Percentiles rank a stretch among this genome's conserved stretches.
These are phyloP conservation scores for Chymomyza fuscimana DNA, from an alignment of 2,888 invertebrate species.

Conservation along the genomic window DNA sequence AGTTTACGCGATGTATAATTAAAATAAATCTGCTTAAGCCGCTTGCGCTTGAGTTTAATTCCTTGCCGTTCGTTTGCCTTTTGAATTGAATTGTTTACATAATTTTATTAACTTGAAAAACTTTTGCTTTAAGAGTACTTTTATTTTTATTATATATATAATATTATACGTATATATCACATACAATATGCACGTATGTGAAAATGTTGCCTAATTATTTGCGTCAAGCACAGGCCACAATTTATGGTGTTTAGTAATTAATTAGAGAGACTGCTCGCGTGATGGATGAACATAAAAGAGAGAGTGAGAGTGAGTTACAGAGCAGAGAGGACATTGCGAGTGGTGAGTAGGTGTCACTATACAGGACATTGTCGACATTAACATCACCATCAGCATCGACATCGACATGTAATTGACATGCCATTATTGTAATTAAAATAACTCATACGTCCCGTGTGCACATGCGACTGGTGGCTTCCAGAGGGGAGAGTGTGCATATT, in stretches of 20 bases:
- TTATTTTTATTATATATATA: conserved; percentile 16
- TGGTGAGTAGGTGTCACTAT: neutral
- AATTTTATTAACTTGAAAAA: conserved; percentile 43
- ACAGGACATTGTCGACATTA: neutral
- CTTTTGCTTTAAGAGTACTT: conserved; percentile 7
- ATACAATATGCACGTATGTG: neutral
- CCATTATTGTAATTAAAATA: conserved; percentile 74
- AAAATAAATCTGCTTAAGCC: conserved; percentile 54
- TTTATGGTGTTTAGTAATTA: conserved; percentile 39
- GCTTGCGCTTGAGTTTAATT: conserved; percentile 9
- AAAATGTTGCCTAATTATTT: conserved; percentile 2
- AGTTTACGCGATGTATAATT: conserved; percentile 58
- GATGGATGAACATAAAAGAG: neutral
- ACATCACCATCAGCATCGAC: conserved; percentile 6
- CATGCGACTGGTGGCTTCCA: conserved; percentile 25
- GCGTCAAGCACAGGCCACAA: neutral
- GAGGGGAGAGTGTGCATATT: conserved; percentile 16
- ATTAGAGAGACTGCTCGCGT: conserved; percentile 34
- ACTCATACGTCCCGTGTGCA: conserved; percentile 50
- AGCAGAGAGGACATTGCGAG: neutral
- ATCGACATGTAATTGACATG: conserved; percentile 61
- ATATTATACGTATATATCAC: neutral
- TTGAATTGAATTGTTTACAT: conserved; percentile 34
- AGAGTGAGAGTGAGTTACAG: neutral
- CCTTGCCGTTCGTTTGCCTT: conserved; percentile 22